Evolutionary conservation across 2,113 vertebrate species (phyloP), one percentile per base, ranked within the genome.

Genomic region (Taurulus bubalis): DNA sequence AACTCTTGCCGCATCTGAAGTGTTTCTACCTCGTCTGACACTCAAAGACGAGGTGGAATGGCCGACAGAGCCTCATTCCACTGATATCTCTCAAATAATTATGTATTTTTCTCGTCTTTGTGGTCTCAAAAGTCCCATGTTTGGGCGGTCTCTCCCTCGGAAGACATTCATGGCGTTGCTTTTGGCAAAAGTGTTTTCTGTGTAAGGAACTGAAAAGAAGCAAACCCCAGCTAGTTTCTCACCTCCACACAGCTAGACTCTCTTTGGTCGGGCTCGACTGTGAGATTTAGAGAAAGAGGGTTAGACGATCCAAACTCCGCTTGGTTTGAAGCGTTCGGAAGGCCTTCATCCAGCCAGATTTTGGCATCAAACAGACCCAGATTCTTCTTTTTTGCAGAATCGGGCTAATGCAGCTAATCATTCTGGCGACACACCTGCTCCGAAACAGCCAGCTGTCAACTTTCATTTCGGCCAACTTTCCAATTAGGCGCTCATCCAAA

Each of bases 401-500:
- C 22, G 0, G 1, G 5, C 18, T 49, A 71, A 73, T 70, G 69
- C 10, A 16, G 30, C 71, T n/a, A 63, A 77, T 22, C 8, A 26
- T 38, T 68, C 32, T 36, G 20, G 67, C 20, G 62, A 63, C 45
- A 59, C 86, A 90, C 75, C 89, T 88, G 86, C 56, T 71, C 30
- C 20, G 24, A 75, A 75, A 15, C 74, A 38, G 53, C 42, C 79
- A 75, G 83, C 66, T 83, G 63, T 81, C 85, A 68, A 6, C 64
- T 8, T 42, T 1, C 59, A 38, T 59, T 73, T 8, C 20, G 58
- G 89, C 89, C 89, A 90, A 85, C 86, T 88, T 73, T 77, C 75
- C 81, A n/a, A 75, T 90, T 81, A 83, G 85, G 88, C 80, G 28
- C 20, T 24, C 4, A 4, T 87, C 85, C 85, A 85, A 30, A 81